phyloP scores from a whole-genome alignment of 2,113 vertebrate genomes.

The Oncorhynchus clarkii region DNA sequence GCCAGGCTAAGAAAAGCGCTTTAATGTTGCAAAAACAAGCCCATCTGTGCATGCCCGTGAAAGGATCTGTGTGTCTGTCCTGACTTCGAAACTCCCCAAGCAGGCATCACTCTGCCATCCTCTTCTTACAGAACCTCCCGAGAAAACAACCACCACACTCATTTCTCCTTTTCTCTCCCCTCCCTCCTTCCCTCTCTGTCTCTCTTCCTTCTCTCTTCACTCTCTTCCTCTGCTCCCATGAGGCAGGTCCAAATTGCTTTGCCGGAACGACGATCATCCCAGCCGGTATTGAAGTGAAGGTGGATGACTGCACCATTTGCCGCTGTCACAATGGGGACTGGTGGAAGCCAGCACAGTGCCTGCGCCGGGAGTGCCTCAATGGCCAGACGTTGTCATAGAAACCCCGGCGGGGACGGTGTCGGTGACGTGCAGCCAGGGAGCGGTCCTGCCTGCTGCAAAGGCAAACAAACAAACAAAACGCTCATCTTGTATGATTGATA shows the following conservation, averaged over 20 bases:
- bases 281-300: constrained; percentile 97
- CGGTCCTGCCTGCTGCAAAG: constrained; percentile 36
- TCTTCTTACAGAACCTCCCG: constrained; percentile 51
- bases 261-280: constrained; percentile 98
- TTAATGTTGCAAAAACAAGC: constrained; percentile 77
- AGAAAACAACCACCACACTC: constrained; percentile 46
- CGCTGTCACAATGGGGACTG: constrained; percentile 98
- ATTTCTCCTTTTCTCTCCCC: constrained; percentile 7
- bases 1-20: constrained; percentile 75
- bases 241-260: constrained; percentile 97
- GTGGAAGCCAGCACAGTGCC: constrained; percentile 98
- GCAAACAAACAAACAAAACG: constrained; percentile 4
- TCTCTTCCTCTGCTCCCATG: constrained; percentile 44
- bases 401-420: constrained; percentile 39
- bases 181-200: constrained; percentile 52
- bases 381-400: constrained; percentile 88
- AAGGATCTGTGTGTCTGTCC: constrained; percentile 72
- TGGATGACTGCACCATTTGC: constrained; percentile 99
- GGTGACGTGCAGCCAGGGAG: constrained; percentile 57
- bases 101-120: constrained; percentile 54
- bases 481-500: constrained; percentile 63
- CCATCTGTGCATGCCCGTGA: constrained; percentile 72
- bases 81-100: constrained; percentile 59
- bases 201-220: constrained; percentile 21
- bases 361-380: constrained; percentile 95